Evolutionary conservation across 2,113 vertebrate genomes (phyloP), one percentile per base, ranked within the genome.

Genomic region (Balaenoptera acutorostrata): DNA sequence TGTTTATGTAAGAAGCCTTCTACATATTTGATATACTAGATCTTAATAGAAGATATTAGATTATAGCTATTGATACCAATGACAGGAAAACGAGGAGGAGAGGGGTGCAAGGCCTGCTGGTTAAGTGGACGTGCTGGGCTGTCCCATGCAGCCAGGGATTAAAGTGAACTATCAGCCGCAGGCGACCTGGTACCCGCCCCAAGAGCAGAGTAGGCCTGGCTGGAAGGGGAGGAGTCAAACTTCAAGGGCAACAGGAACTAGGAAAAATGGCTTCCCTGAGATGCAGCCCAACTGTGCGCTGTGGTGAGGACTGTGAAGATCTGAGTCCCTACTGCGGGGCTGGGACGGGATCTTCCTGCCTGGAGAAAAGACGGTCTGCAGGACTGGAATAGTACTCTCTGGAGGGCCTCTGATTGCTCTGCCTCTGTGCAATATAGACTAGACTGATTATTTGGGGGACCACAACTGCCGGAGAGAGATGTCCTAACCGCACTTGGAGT

Each of bases 291-390:
- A 7, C 41, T 7, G 0, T 36, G 8, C 8, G 13, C 25, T 93
- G 14, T 0, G 0, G 10, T 21, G 3, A 10, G 15, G 5, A 57
- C 41, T 13, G 7, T 49, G 8, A 57, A 64, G 23, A 17, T 15
- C 10, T 20, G 14, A 0, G 3, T 27, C 8, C 5, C 41, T 31
- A 39, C 11, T 31, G 18, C 4, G 0, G 12, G 44, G 12, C 29
- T 27, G 44, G 63, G 21, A 2, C 8, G 13, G 31, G 27, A 25
- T 36, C 64, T 39, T 74, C 33, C 13, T 33, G 11, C 55, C 13
- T 18, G n/a, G 13, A 33, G 6, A 41, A 44, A 72, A 41, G 11
- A 57, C 13, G 15, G 33, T 23, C 25, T 25, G 20, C 3, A 5
- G 2, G 14, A 64, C 27, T 1, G 1, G 9, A 36, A 57, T 0